phyloP scores from a whole-genome alignment of 2,113 vertebrate genomes.

The Rhombomys opimus region DNA sequence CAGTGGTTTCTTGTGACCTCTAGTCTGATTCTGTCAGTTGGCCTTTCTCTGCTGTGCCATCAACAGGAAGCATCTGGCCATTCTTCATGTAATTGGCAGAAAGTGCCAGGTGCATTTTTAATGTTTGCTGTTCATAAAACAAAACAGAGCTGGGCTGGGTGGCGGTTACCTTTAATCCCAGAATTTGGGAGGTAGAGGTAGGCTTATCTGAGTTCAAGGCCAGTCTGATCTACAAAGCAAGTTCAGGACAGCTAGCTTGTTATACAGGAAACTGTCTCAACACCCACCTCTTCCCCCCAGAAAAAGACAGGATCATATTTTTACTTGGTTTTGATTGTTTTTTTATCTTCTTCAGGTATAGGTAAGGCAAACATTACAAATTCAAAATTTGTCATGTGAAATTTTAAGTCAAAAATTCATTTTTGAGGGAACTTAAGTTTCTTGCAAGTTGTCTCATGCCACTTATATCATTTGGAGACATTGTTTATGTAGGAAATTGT shows the following conservation, averaged over 20 bases:
- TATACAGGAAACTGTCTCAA: no score
- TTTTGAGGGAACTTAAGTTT: background rate
- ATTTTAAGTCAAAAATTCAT: background rate
- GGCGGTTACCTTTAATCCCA: no score
- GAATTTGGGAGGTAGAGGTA: no score
- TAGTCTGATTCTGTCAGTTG: conserved; percentile 56
- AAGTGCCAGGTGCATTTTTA: conserved; percentile 73
- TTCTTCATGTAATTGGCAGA: conserved; percentile 71
- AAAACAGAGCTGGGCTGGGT: no score
- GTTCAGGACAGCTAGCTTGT: no score
- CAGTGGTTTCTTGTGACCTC: conserved; percentile 74
- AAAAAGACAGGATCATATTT: conserved; percentile 54
- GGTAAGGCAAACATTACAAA: conserved; percentile 44
- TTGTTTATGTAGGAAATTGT: background rate
- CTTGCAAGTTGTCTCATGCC: background rate
- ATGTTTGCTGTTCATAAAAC: conserved; percentile 49
- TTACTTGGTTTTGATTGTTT: background rate
- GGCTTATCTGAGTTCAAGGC: no score
- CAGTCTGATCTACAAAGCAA: no score
- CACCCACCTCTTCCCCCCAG: no score
- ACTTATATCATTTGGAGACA: background rate
- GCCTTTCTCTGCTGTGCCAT: conserved; percentile 68
- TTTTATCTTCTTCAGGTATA: background rate
- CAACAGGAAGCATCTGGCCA: conserved; percentile 82
- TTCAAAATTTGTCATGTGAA: background rate